These are phyloP conservation scores for Artibeus jamaicensis DNA, from an alignment of 2,797 vertebrate genomes.

Conservation along the genomic window DNA sequence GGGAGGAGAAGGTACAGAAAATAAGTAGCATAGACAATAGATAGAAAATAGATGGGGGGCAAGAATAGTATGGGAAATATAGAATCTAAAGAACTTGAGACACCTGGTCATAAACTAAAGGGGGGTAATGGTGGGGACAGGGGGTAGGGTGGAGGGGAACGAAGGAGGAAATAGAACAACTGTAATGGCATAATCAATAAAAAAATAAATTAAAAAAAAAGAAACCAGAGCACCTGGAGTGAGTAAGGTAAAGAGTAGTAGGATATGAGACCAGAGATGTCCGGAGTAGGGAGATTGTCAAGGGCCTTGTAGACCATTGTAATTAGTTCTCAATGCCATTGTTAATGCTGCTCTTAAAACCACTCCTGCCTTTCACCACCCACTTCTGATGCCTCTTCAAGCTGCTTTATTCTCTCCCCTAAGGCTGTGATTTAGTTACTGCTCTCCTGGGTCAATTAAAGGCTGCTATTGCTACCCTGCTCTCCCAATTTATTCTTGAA, in stretches of 20 bases:
- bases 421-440: not conserved
- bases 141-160: too few species aligned
- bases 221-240: not conserved
- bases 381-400: not conserved
- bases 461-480: not conserved
- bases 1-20: too few species aligned
- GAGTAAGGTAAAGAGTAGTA: not conserved
- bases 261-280: not conserved
- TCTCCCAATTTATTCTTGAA: not conserved
- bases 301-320: not conserved
- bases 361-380: not conserved
- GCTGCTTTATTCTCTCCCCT: not conserved
- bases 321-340: not conserved
- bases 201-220: too few species aligned
- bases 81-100: too few species aligned
- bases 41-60: too few species aligned
- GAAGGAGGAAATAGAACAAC: too few species aligned
- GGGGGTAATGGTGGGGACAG: too few species aligned
- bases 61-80: too few species aligned
- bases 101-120: too few species aligned
- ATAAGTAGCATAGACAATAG: too few species aligned
- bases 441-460: not conserved
- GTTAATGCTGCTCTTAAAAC: not conserved
- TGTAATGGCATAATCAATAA: too few species aligned
- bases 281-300: not conserved